Conservation (phyloP, 2,888 invertebrate species). For the Allophyes oxyacanthae region DNA sequence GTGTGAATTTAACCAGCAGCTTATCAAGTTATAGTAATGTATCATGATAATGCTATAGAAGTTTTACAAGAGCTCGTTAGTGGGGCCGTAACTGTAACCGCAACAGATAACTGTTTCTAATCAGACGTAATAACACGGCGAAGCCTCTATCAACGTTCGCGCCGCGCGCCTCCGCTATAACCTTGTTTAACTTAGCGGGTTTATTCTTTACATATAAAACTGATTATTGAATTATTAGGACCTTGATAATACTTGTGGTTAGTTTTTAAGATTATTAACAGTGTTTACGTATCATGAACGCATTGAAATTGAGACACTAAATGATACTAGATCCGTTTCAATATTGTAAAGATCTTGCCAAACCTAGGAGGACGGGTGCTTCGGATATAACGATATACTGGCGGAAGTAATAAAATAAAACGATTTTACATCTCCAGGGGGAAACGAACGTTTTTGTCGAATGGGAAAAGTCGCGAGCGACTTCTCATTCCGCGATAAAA, state of each 20-base stretch:
- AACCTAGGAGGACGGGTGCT: slow-evolving; percentile 74
- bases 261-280: slow-evolving; percentile 11
- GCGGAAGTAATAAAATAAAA: slow-evolving; percentile 89
- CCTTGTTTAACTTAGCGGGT: slow-evolving; percentile 25
- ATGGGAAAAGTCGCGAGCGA: slow-evolving; percentile 87
- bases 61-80: slow-evolving; percentile 86
- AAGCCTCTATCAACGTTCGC: slow-evolving; percentile 49
- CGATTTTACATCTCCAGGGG: slow-evolving; percentile 89
- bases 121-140: slow-evolving; percentile 81
- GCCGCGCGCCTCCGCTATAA: slow-evolving; percentile 20
- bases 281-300: slow-evolving; percentile 18
- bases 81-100: slow-evolving; percentile 84
- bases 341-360: slow-evolving; percentile 75
- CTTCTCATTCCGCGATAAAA: slow-evolving; percentile 88
- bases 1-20: slow-evolving; percentile 68
- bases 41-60: slow-evolving; percentile 80
- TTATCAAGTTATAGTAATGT: slow-evolving; percentile 77
- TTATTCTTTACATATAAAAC: slow-evolving; percentile 24
- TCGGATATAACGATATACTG: slow-evolving; percentile 85
- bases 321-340: slow-evolving; percentile 56
- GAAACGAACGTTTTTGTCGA: slow-evolving; percentile 87
- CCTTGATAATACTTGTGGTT: slow-evolving; percentile 46
- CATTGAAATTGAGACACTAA: slow-evolving; percentile 30
- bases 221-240: slow-evolving; percentile 30
- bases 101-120: slow-evolving; percentile 86